phyloP scores from a whole-genome alignment of 2,113 vertebrate genomes.

The Phocoena phocoena region DNA sequence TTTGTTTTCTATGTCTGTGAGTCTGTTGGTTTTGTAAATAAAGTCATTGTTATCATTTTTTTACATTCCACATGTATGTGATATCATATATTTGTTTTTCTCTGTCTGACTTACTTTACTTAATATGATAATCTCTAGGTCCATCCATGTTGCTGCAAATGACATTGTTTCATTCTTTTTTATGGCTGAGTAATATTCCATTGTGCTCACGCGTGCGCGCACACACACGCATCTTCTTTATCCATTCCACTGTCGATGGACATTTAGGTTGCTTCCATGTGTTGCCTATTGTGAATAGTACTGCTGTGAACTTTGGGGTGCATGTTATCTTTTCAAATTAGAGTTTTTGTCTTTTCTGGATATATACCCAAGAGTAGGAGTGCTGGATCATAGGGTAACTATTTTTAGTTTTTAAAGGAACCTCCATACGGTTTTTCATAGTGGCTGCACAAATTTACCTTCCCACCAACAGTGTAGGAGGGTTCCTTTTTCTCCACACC shows the following conservation, averaged over 20 bases:
- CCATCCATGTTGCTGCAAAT: neutral
- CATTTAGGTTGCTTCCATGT: neutral
- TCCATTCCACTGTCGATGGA: neutral
- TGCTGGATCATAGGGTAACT: neutral
- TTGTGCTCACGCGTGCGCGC: rapidly evolving
- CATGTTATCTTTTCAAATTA: neutral
- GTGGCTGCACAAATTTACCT: neutral
- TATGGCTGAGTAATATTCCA: neutral
- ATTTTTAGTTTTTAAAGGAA: neutral
- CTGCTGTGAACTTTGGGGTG: neutral
- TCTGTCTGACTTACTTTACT: neutral
- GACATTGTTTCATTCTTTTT: neutral
- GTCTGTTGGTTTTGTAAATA: neutral
- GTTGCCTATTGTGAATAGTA: neutral
- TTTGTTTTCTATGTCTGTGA: neutral
- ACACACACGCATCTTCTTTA: neutral
- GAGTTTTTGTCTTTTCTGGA: neutral
- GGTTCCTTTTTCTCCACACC: neutral
- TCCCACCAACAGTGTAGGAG: neutral
- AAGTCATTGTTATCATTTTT: neutral
- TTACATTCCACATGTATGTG: neutral
- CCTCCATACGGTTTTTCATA: neutral
- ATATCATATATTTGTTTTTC: neutral
- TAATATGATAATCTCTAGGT: neutral
- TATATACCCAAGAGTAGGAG: neutral